Evolutionary conservation across 2,797 vertebrate genomes (phyloP), one percentile per base, ranked within the genome.

Genomic region (Chaetophractus vellerosus): DNA sequence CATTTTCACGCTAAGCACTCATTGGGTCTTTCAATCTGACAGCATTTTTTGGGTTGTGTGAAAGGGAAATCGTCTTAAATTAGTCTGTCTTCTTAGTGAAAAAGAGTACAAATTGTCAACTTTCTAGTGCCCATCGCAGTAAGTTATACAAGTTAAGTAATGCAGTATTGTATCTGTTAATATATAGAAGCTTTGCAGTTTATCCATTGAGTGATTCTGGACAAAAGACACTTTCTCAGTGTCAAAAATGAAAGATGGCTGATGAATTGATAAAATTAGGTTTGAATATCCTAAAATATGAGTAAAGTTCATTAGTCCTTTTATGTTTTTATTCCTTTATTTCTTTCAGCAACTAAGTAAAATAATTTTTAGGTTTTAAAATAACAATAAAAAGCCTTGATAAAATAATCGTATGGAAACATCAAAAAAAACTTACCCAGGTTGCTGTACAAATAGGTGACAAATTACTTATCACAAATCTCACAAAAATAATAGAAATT

Each of bases 41-140:
- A 96, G 94, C n/a, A 85, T 95, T 86, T 96, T 97, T 96, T 92
- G 83, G 61, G 48, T 93, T 95, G 36, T 95, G 75, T 95, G 97
- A 96, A 95, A 95, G 80, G 88, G 76, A 97, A 97, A 90, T 96
- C 79, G 84, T 92, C 89, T 93, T 95, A 94, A 97, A 95, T 97
- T 90, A 94, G 63, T 92, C 93, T 95, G 57, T 91, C 83, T 94
- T 86, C 75, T 96, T 63, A 83, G 72, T 89, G 84, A 68, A 91
- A 96, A 86, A 93, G 64, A 96, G 96, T 93, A 94, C 31, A 95
- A 90, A 95, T 52, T 93, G 83, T 89, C 84, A 96, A 21, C 76
- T 85, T 84, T 48, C 31, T 78, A 55, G 57, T 92, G 55, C 50
- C 26, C 52, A 75, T 3, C 41, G 69, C 16, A 41, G 38, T 87